Evolutionary conservation across 2,113 vertebrate species (phyloP).

Genomic region (Pithys albifrons): DNA sequence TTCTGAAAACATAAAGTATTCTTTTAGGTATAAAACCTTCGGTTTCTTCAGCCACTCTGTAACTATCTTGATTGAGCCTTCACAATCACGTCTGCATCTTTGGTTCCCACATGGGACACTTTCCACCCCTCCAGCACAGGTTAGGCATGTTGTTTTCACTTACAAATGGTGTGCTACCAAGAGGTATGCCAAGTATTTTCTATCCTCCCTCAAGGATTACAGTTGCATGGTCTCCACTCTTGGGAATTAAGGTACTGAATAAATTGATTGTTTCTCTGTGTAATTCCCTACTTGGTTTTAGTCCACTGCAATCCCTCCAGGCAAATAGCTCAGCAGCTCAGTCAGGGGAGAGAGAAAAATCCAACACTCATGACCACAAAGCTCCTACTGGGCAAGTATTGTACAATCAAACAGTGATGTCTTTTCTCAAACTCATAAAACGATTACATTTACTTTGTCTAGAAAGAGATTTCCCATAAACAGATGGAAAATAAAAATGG

Average conservation of each 20-base stretch:
- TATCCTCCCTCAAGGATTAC: neutral
- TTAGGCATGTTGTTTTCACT: neutral
- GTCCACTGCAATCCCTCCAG: neutral
- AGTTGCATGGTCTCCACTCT: neutral
- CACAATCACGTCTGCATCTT: neutral
- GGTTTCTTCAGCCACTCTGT: neutral
- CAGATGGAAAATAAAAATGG: neutral
- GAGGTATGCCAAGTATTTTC: slow-evolving; percentile 5
- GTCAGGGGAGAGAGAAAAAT: neutral
- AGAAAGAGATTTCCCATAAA: neutral
- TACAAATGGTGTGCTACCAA: neutral
- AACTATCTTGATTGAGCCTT: neutral
- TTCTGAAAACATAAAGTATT: neutral
- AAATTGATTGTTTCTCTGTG: slow-evolving; percentile 5
- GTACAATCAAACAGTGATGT: neutral
- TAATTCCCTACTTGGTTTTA: neutral
- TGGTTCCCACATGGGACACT: neutral
- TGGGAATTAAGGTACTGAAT: slow-evolving; percentile 31
- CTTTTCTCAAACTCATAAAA: neutral
- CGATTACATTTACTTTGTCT: neutral
- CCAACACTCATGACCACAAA: slow-evolving; percentile 27
- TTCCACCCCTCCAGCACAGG: neutral
- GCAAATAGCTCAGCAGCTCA: slow-evolving; percentile 15
- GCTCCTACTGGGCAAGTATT: neutral
- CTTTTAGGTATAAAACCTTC: neutral